Conservation (phyloP, 1,140 invertebrate species). For the Bilobella aurantiaca region DNA sequence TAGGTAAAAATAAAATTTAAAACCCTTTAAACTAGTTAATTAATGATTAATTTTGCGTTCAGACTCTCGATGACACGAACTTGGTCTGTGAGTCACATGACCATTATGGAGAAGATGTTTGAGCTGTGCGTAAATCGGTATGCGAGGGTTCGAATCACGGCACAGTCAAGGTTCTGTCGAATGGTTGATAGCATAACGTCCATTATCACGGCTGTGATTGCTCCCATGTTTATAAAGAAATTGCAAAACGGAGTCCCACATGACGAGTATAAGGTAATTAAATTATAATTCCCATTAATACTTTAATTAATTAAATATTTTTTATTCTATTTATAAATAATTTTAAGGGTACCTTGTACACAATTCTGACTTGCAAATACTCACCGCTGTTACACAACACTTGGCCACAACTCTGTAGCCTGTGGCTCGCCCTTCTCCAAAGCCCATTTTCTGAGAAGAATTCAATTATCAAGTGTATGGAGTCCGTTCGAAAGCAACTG, state of each 20-base stretch:
- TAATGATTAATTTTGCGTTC: slow-evolving; percentile 10
- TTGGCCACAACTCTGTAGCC: slow-evolving; percentile 56
- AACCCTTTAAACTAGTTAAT: neutral
- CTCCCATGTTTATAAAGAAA: slow-evolving; percentile 21
- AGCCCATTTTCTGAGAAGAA: slow-evolving; percentile 68
- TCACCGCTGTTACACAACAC: slow-evolving; percentile 46
- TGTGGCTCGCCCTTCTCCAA: slow-evolving; percentile 65
- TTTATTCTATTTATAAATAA: too few relatives aligned
- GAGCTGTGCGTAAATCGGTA: slow-evolving; percentile 30
- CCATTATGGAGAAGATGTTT: slow-evolving; percentile 25
- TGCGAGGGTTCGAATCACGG: slow-evolving; percentile 26
- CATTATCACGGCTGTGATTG: slow-evolving; percentile 16
- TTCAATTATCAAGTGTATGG: slow-evolving; percentile 63
- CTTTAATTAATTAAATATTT: too few relatives aligned
- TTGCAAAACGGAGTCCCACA: slow-evolving; percentile 25
- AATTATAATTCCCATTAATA: too few relatives aligned
- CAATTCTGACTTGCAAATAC: slow-evolving; percentile 55
- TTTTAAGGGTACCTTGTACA: slow-evolving; percentile 59
- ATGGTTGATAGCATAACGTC: slow-evolving; percentile 24
- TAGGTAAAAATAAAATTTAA: slow-evolving; percentile 11
- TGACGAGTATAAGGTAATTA: slow-evolving; percentile 32
- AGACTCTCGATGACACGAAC: slow-evolving; percentile 22
- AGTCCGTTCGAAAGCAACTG: slow-evolving; percentile 46
- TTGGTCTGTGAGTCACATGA: slow-evolving; percentile 29
- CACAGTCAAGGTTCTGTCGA: slow-evolving; percentile 29